Base-by-base conservation (phyloP, 2,888 invertebrate genomes). In the Troglohyphantes excavatus region DNA sequence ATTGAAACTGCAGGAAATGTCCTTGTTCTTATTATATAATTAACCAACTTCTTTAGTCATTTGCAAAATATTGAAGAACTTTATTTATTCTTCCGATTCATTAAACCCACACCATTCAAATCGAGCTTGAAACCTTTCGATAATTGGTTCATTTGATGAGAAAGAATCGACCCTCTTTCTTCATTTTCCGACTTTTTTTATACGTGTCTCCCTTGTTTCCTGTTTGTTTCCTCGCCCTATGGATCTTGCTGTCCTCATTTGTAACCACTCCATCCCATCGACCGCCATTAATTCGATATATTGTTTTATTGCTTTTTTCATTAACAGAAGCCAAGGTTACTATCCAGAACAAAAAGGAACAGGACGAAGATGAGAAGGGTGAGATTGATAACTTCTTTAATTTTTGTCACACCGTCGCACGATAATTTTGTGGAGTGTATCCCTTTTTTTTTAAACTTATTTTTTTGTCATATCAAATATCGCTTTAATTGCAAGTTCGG, bases 271-370 rank as follows among this genome's bases (percentile, higher is more conserved):
- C 85, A 59, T 23, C 43, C 39, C 43, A 72, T 86, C 79, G 86
- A 86, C 70, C 79, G 27, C 21, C 19, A 61, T 61, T 79, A 43
- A 86, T 70, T 72, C 79, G 29, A 70, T 86, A 86, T 70, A 79
- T 86, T 70, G 70, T 79, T 61, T 86, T 76, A 70, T 86, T 76
- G 76, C 76, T 86, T 86, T 79, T 86, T 86, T 86, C 79, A 79
- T 79, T 78, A 70, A 86, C 86, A 86, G 86, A 86, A 59, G 78
- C 86, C 46, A 86, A 63, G 46, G 61, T 63, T 63, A 26, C 86
- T 33, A 79, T 72, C 26, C 72, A 70, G 72, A 86, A 72, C 78
- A 76, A 79, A 72, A 86, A 79, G 43, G 27, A 63, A 19, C 70
- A 76, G 21, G 86, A 86, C 23, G 72, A 63, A 2, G 78, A 53